phyloP scores from a whole-genome alignment of 2,797 vertebrate species.

The Cuculus canorus region DNA sequence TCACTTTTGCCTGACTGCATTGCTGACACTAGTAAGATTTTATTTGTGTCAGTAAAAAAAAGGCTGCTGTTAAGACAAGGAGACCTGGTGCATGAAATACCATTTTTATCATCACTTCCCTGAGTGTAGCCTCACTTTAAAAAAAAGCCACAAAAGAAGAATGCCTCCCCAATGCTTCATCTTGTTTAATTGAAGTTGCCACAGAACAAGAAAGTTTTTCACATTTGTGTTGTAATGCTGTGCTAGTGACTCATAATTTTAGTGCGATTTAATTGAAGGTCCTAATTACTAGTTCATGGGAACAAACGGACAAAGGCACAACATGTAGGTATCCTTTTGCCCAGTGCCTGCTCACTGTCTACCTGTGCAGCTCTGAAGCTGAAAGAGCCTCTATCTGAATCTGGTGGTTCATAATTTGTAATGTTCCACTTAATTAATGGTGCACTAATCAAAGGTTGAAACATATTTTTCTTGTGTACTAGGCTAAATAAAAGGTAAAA shows the following conservation, averaged over 20 bases:
- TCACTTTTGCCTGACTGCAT: conserved; percentile 41
- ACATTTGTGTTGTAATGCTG: not conserved
- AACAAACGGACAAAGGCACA: not conserved
- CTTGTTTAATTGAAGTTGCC: conserved; percentile 22
- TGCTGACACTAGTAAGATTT: conserved; percentile 53
- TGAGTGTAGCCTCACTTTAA: conserved; percentile 26
- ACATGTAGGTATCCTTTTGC: not conserved
- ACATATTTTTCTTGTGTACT: not conserved
- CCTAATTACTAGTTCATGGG: not conserved
- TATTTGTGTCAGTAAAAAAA: conserved; percentile 63
- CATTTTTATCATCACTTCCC: conserved; percentile 42
- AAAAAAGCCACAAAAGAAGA: conserved; percentile 39
- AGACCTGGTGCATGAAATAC: conserved; percentile 2
- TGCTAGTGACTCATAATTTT: not conserved
- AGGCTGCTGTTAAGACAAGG: not conserved
- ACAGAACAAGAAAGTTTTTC: not conserved
- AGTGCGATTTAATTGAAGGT: not conserved
- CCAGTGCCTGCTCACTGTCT: not conserved
- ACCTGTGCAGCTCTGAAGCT: not conserved
- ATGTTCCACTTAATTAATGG: not conserved
- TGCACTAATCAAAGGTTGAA: not conserved
- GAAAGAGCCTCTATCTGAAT: not conserved
- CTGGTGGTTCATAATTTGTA: not conserved
- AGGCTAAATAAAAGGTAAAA: not conserved
- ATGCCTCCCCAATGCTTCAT: not conserved